Conservation (phyloP, 2,113 vertebrate genomes). For the Morone saxatilis region DNA sequence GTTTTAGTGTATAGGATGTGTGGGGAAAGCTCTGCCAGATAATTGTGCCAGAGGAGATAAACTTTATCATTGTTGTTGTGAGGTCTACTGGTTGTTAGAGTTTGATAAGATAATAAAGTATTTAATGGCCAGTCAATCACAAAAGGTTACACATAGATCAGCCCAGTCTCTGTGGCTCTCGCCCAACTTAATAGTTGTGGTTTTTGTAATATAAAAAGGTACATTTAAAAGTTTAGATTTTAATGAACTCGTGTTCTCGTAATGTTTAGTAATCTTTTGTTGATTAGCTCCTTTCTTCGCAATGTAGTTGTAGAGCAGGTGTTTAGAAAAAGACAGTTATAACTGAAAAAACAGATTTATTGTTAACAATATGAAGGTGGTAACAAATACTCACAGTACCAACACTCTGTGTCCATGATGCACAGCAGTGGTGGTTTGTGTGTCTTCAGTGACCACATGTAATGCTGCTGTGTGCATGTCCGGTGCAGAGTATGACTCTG, state of each 20-base stretch:
- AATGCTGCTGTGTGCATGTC: constrained; percentile 4
- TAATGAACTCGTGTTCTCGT: not conserved
- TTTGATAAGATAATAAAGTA: not conserved
- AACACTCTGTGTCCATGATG: not conserved
- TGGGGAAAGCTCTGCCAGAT: not conserved
- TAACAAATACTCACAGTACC: not conserved
- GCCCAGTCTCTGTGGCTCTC: no score
- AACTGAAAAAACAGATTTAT: no score
- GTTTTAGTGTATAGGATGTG: not conserved
- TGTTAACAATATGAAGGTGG: not conserved
- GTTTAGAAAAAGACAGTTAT: no score
- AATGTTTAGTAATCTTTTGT: no score
- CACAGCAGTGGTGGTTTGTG: not conserved
- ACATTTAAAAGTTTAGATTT: not conserved
- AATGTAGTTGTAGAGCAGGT: not conserved
- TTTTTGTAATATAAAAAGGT: not conserved
- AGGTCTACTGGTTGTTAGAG: not conserved
- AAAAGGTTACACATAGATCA: not conserved
- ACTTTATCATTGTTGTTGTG: not conserved
- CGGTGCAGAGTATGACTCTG: constrained; percentile 21
- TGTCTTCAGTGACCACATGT: constrained; percentile 14
- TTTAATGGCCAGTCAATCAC: not conserved
- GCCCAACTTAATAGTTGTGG: not conserved
- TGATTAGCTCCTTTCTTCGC: no score
- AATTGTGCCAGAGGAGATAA: not conserved